These are phyloP conservation scores for Drosophila acutilabella DNA, from an alignment of 2,888 invertebrate species.

Conservation along the genomic window DNA sequence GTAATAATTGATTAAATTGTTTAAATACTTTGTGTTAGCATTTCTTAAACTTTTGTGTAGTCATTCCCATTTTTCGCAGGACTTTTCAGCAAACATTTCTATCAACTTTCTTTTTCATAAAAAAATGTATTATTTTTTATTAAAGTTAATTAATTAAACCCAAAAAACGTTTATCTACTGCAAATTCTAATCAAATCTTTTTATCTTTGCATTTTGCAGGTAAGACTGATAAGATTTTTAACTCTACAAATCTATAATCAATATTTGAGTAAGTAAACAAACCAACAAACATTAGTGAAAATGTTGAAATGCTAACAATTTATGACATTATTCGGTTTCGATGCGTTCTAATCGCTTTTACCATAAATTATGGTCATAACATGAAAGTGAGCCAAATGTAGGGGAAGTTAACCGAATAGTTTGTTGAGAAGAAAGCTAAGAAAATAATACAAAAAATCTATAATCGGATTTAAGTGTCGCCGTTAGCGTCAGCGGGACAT, in stretches of 20 bases:
- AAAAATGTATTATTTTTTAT: no score
- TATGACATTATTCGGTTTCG: conserved; percentile 25
- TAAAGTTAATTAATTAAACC: no score
- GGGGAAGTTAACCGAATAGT: conserved; percentile 13
- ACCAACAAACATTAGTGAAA: conserved; percentile 4
- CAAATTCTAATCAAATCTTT: conserved; percentile 11
- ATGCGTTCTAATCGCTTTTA: conserved; percentile 59
- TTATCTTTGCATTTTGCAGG: conserved; percentile 41
- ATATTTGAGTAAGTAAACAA: conserved; percentile 21
- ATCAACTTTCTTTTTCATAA: no score
- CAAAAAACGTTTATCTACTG: neutral
- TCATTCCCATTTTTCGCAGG: no score
- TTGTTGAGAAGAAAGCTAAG: neutral
- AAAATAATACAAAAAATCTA: conserved; percentile 40
- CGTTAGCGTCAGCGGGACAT: conserved; percentile 73
- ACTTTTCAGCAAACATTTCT: no score
- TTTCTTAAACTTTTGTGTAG: no score
- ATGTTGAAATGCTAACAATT: conserved; percentile 38
- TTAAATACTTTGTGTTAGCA: no score
- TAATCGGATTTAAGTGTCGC: conserved; percentile 71
- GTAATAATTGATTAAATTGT: no score
- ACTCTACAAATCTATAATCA: conserved; percentile 2
- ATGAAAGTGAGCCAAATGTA: conserved; percentile 41
- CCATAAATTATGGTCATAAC: conserved; percentile 71
- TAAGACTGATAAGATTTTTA: conserved; percentile 57